A percentile compares a stretch with the other conserved stretches of the same genome.
These are phyloP conservation scores for Lampris megalopsis DNA, from an alignment of 2,113 vertebrate genomes.

Conservation along the genomic window DNA sequence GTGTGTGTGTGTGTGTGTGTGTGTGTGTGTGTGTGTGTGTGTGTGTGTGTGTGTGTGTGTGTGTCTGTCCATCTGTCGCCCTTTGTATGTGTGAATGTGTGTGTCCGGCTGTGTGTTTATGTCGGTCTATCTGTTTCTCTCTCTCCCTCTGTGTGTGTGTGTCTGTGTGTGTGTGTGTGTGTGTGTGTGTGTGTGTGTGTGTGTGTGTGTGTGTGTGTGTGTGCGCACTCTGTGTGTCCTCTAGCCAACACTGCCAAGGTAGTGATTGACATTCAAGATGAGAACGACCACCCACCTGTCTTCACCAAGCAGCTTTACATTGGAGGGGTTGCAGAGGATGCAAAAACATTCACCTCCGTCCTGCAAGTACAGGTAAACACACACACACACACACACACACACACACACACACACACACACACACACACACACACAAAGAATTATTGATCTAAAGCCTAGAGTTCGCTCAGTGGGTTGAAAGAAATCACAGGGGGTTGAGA, in stretches of 20 bases:
- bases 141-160: neutral
- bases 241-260: constrained; percentile 95
- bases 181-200: constrained; percentile 16
- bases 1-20: constrained; percentile 2
- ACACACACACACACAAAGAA: neutral
- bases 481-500: too few species aligned
- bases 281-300: constrained; percentile 93
- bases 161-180: neutral
- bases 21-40: constrained; percentile 5
- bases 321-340: constrained; percentile 95
- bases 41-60: constrained; percentile 1
- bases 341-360: constrained; percentile 94
- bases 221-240: too few species aligned
- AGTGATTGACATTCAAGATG: constrained; percentile 91
- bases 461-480: too few species aligned
- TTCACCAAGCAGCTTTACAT: constrained; percentile 92
- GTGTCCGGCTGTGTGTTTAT: too few species aligned
- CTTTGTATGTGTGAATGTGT: too few species aligned
- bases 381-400: constrained; percentile 10
- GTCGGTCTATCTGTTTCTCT: neutral
- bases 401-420: neutral
- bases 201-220: constrained; percentile 36
- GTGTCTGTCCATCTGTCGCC: too few species aligned
- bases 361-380: constrained; percentile 90
- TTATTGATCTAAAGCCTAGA: neutral